Percentiles rank a stretch among this genome's conserved stretches.
Conservation (phyloP, 1,140 invertebrate genomes). For the Frieseomelitta varia region DNA sequence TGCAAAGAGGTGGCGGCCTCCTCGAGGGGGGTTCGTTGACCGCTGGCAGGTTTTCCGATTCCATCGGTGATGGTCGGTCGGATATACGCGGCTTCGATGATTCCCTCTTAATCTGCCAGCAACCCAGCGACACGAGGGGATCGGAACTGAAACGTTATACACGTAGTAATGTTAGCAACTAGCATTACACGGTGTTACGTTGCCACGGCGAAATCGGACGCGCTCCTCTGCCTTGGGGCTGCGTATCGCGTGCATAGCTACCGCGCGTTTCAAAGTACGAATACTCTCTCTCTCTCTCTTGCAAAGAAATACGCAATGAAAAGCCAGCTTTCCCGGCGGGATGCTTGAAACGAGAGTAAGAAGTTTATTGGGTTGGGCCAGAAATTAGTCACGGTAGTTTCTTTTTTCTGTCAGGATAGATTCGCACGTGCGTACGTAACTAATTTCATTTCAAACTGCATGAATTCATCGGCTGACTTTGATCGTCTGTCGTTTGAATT, state of each 20-base stretch:
- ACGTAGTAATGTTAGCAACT: constrained; percentile 52
- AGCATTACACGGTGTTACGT: constrained; percentile 50
- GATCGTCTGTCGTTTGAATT: too few species aligned
- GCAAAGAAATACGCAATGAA: too few species aligned
- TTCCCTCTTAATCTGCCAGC: constrained; percentile 26
- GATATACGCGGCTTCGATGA: constrained; percentile 6
- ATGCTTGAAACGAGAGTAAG: too few species aligned
- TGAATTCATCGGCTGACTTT: too few species aligned
- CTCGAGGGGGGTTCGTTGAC: constrained; percentile 7
- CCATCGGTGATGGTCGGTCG: neutral
- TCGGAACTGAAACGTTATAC: constrained; percentile 55
- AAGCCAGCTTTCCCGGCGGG: too few species aligned
- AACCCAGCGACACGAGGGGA: constrained; percentile 27
- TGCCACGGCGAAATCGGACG: constrained; percentile 53
- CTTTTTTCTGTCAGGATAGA: too few species aligned
- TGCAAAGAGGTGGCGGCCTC: neutral
- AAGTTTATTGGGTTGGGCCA: too few species aligned
- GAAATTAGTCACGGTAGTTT: too few species aligned
- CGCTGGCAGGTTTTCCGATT: constrained; percentile 19
- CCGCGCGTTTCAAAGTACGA: neutral
- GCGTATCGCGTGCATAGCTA: constrained; percentile 22
- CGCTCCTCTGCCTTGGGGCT: constrained; percentile 32
- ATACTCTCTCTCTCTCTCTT: too few species aligned
- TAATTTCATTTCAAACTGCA: too few species aligned
- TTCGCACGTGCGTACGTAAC: too few species aligned